Conservation (phyloP, 1,140 invertebrate genomes). For the Neomicropteryx cornuta region DNA sequence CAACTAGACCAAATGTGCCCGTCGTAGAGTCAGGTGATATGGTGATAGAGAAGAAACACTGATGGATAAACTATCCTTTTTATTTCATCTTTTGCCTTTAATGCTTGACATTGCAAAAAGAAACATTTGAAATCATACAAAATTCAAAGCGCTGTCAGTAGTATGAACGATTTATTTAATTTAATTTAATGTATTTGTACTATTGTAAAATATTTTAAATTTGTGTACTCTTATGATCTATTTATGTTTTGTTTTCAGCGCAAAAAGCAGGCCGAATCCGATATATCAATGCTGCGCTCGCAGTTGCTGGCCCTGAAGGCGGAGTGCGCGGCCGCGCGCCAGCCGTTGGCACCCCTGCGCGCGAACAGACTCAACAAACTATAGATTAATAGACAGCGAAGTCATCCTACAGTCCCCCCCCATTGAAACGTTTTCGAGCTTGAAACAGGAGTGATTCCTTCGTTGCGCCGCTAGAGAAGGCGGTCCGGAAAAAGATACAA, state of each 20-base stretch:
- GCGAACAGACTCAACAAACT: too few relatives aligned
- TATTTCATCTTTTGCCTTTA: background rate
- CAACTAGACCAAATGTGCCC: too few relatives aligned
- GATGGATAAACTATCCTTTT: too few relatives aligned
- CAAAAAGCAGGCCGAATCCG: conserved; percentile 36
- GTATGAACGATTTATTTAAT: background rate
- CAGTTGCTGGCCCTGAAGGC: conserved; percentile 29
- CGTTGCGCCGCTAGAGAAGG: too few relatives aligned
- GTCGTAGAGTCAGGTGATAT: too few relatives aligned
- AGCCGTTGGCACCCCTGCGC: conserved; percentile 19
- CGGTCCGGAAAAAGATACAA: too few relatives aligned
- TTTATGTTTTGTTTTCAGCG: conserved; percentile 24
- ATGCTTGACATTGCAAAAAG: background rate
- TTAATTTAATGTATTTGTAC: background rate
- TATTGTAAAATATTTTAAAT: background rate
- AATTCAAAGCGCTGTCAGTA: background rate
- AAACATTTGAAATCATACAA: background rate
- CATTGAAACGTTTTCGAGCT: too few relatives aligned
- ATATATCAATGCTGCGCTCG: conserved; percentile 31
- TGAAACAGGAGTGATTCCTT: too few relatives aligned
- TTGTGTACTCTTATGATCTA: background rate
- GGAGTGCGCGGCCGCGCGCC: conserved; percentile 25
- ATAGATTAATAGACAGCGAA: too few relatives aligned
- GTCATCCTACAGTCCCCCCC: too few relatives aligned
- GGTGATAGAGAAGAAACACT: too few relatives aligned